Evolutionary conservation across 2,797 vertebrate genomes (phyloP), one percentile per base, ranked within the genome.

Genomic region (Hemibagrus guttatus): DNA sequence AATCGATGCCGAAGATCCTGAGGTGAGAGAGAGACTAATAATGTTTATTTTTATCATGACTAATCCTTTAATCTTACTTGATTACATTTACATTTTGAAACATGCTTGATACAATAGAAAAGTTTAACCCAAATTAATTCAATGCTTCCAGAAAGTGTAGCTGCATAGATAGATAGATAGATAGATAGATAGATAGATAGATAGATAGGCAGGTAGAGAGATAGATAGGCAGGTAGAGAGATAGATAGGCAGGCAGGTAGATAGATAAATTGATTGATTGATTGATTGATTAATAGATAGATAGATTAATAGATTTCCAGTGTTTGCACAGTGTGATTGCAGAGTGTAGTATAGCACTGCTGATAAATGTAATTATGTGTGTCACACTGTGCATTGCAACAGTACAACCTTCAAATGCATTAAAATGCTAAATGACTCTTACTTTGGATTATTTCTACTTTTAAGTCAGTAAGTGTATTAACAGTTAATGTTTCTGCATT

Each of bases 1-100:
- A 92, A 97, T 97, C 85, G 98, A 99, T 92, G 96, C 97, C 0
- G 97, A 99, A 84, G 96, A 99, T 91, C 98, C 98, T 17, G 98
- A 99, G 96, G 98, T 99, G 92, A 92, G 89, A 9, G 74, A 39
- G 26, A 61, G 42, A 2, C 23, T 12, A 3, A 35, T 21, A 52
- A 19, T 28, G 46, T 58, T 58, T 13, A 26, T 52, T n/a, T 75
- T 52, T 52, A 75, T 23, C 11, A 4, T n/a, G n/a, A 64, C 7
- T 26, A 4, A 2, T 8, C 9, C 59, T 26, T 26, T 61, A 26
- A 61, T 11, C 59, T 23, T 61, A 26, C 23, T 26, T 61, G 9
- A 3, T 61, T 12, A 61, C 23, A 21, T 58, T 58, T 21, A 58
- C 17, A 58, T 58, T 58, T 58, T n/a, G n/a, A n/a, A n/a, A n/a